phyloP scores from a whole-genome alignment of 2,797 vertebrate genomes.

The Trachurus trachurus region DNA sequence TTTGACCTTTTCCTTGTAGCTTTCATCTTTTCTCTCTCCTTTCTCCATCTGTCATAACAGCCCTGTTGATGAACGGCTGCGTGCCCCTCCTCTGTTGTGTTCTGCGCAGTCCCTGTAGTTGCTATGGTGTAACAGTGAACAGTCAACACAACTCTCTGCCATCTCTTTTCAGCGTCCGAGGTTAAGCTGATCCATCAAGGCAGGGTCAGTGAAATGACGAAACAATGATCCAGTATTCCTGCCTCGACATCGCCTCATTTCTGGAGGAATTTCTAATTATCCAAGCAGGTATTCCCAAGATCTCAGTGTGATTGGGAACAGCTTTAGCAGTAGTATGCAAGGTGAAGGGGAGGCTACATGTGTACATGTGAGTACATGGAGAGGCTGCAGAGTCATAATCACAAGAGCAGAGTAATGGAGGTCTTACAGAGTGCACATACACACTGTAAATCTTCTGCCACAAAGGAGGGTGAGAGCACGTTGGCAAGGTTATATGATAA shows the following conservation, averaged over 20 bases:
- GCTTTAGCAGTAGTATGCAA: constrained; percentile 29
- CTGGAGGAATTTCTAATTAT: constrained; percentile 49
- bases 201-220: constrained; percentile 28
- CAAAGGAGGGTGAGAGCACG: constrained; percentile 25
- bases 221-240: constrained; percentile 41
- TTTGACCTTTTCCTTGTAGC: background rate
- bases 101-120: constrained; percentile 33
- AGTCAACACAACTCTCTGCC: constrained; percentile 21
- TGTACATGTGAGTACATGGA: constrained; percentile 34
- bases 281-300: constrained; percentile 49
- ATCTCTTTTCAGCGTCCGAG: constrained; percentile 23
- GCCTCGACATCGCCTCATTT: background rate
- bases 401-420: constrained; percentile 51
- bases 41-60: constrained; percentile 1
- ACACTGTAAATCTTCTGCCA: constrained; percentile 63
- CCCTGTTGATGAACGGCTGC: constrained; percentile 22
- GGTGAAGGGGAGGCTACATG: constrained; percentile 16
- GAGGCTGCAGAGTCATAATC: constrained; percentile 47
- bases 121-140: constrained; percentile 40
- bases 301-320: constrained; percentile 34
- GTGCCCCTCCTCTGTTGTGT: constrained; percentile 43
- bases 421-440: constrained; percentile 48
- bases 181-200: constrained; percentile 27
- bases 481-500: constrained; percentile 50
- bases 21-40: constrained; percentile 8